Evolutionary conservation across 2,888 invertebrate species (phyloP), one percentile per base, ranked within the genome.

Genomic region (Galerucella calmariensis): DNA sequence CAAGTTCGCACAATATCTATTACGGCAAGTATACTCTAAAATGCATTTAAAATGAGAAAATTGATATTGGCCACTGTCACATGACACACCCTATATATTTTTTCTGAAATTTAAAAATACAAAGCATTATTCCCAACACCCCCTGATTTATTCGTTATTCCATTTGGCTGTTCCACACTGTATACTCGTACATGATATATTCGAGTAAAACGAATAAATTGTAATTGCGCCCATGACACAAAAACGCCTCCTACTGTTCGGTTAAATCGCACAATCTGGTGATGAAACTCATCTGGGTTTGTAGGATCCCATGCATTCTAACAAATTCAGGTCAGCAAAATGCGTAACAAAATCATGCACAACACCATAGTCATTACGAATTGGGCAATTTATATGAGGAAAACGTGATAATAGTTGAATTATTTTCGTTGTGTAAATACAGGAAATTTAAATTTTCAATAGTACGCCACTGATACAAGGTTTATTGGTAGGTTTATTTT

Each of bases 251-350:
- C 74, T 56, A 67, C 65, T 69, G 69, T 35, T 69, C 53, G 68
- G 46, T 63, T 73, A 63, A 63, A 69, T 69, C 69, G 51, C 66
- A 65, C 62, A 73, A 69, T 68, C 68, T 73, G 67, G 46, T 75
- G 75, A 75, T 73, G 77, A 77, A 77, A 77, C 68, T 61, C 72
- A 73, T 76, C 67, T 68, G 71, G 53, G 62, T 69, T 65, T 72
- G 76, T 73, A 72, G 61, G 67, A 74, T 67, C 72, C 68, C 63
- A 68, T 65, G 63, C 63, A 65, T 66, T 73, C 68, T 65, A 35
- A 53, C 58, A 70, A 69, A 77, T 77, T 73, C 71, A 73, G 77
- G 77, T 75, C 77, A 75, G 68, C 70, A 70, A 75, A 70, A 70
- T 70, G 73, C 56, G 70, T 20, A 70, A 72, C 72, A 12, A 72